Base-by-base conservation (phyloP, 2,888 invertebrate species). In the Campaea margaritaria region DNA sequence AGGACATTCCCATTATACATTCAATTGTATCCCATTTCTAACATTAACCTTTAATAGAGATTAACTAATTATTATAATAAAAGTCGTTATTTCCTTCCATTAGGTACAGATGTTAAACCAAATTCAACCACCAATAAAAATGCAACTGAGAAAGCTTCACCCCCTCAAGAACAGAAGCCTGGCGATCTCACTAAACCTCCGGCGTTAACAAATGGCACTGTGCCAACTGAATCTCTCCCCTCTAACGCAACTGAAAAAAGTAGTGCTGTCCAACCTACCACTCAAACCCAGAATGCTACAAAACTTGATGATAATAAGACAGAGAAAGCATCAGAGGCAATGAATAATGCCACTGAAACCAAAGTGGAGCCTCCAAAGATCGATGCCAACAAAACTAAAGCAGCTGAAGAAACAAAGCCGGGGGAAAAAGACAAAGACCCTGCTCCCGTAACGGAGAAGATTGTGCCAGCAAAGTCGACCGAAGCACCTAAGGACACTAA, bases 391-490 rank as follows among this genome's bases (percentile, higher is more conserved):
- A 56, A 56, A 9, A 13, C 10, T 2, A 56, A 47, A 28, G 16
- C 58, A 9, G 8, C 36, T 9, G 41, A 49, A 8, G 52, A 46
- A 44, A 16, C 42, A 3, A 56, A 52, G 15, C n/a, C 47, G 10
- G 45, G 28, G 9, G 34, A 50, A 39, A 43, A 64, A 36, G 51
- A 72, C 13, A 68, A 67, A 12, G 48, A 50, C 12, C 48, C 64
- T 5, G 28, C 34, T 15, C 54, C 60, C 2, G 55, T 68, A 0
- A 66, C 78, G 7, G 64, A 69, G 8, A 78, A 74, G 56, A 51
- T 61, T 46, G 65, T 65, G 10, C 57, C 54, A 14, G 68, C 71
- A 1, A 78, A 68, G 52, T 44, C 81, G 1, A 71, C 78, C 15
- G 73, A 66, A 59, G 58, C 66, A 12, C 75, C 82, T 0, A 70